Conservation (phyloP, 1,140 invertebrate species). For the Meloidogyne chitwoodi region DNA sequence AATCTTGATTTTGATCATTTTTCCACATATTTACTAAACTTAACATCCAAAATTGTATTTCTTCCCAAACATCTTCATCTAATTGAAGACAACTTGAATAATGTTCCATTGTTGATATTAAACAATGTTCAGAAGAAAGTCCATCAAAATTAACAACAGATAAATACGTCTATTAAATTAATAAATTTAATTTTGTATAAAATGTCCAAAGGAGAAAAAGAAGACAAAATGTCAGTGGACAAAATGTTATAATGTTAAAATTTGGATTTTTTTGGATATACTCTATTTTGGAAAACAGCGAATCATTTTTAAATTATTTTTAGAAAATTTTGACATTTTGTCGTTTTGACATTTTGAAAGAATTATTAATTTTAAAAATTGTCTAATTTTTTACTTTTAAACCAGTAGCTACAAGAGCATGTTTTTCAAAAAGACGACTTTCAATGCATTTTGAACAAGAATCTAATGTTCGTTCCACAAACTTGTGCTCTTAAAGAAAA, state of each 20-base stretch:
- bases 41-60: conserved; percentile 73
- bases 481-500: conserved; percentile 50
- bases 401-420: conserved; percentile 78
- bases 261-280: no score
- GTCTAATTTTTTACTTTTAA: conserved; percentile 67
- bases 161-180: conserved; percentile 67
- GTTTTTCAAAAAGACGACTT: conserved; percentile 74
- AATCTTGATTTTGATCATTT: conserved; percentile 64
- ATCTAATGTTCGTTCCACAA: conserved; percentile 70
- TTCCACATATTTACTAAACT: conserved; percentile 72
- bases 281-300: no score
- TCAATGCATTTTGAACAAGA: conserved; percentile 79
- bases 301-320: no score
- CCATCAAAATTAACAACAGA: conserved; percentile 74
- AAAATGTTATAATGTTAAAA: not conserved
- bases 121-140: conserved; percentile 79
- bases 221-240: not conserved
- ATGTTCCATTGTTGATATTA: conserved; percentile 80
- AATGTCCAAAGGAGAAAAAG: not conserved
- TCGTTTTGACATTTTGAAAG: no score
- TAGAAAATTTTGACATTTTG: no score
- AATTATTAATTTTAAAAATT: not conserved
- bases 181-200: no score
- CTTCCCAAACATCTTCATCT: conserved; percentile 88
- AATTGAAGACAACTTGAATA: conserved; percentile 72